Percentiles rank a stretch among this genome's conserved stretches.
Conservation (phyloP, 2,888 invertebrate species). For the Ceramica pisi region DNA sequence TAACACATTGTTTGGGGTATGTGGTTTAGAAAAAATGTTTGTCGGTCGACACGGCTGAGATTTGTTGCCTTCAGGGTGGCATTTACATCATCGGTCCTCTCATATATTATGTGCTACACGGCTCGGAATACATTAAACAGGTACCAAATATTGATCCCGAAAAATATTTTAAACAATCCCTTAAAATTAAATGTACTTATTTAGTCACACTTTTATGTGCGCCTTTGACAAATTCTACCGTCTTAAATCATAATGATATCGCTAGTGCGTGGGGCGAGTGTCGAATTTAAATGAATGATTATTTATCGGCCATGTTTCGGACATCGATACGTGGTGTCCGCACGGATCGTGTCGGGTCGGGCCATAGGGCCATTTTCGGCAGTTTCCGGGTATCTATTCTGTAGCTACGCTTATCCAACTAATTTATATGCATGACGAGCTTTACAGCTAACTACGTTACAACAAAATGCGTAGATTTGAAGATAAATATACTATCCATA, state of each 20-base stretch:
- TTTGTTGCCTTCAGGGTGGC: conserved; percentile 89
- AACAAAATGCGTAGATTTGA: conserved; percentile 68
- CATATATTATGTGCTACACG: conserved; percentile 80
- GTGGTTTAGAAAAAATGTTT: conserved; percentile 86
- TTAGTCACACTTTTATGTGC: conserved; percentile 59
- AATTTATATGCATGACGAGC: conserved; percentile 79
- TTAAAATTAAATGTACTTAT: conserved; percentile 60
- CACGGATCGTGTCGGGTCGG: conserved; percentile 67
- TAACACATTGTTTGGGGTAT: conserved; percentile 88
- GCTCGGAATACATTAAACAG: conserved; percentile 73
- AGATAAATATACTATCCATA: conserved; percentile 61
- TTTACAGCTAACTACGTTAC: conserved; percentile 71
- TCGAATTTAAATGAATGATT: conserved; percentile 86
- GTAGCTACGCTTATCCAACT: conserved; percentile 65
- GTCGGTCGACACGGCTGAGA: conserved; percentile 83
- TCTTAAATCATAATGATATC: conserved; percentile 81
- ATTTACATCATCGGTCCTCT: conserved; percentile 81
- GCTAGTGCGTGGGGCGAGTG: conserved; percentile 81
- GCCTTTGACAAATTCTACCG: conserved; percentile 68
- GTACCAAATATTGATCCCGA: conserved; percentile 69
- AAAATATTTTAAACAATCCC: conserved; percentile 54
- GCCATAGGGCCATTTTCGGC: conserved; percentile 79
- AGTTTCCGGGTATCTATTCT: conserved; percentile 81
- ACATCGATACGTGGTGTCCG: conserved; percentile 77
- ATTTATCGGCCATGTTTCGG: conserved; percentile 83